These are phyloP conservation scores for Saccostrea cuccullata DNA, from an alignment of 1,140 invertebrate species.

Conservation along the genomic window DNA sequence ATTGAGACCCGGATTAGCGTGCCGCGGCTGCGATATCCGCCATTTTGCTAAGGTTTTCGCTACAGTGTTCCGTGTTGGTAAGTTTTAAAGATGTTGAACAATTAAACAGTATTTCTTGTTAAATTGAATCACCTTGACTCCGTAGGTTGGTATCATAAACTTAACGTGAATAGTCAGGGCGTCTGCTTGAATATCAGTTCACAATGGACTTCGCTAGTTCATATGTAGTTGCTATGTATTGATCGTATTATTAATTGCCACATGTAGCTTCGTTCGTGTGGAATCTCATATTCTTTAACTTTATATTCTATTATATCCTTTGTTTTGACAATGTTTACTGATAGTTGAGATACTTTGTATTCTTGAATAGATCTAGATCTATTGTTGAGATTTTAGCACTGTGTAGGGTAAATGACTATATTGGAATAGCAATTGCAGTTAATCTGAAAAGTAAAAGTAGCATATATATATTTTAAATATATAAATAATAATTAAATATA, in stretches of 20 bases:
- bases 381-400: background rate
- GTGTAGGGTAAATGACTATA: too few species aligned
- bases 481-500: too few species aligned
- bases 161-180: background rate
- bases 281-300: background rate
- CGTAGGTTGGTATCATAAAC: background rate
- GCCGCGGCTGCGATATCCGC: background rate
- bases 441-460: too few species aligned
- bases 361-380: too few species aligned
- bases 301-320: background rate
- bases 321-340: too few species aligned
- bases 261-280: background rate
- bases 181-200: background rate
- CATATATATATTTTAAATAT: too few species aligned
- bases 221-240: background rate
- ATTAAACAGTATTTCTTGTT: background rate
- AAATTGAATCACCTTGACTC: background rate
- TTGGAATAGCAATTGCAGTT: too few species aligned
- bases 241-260: background rate
- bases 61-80: background rate
- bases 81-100: background rate
- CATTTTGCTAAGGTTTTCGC: conserved; percentile 26
- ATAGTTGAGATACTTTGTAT: too few species aligned
- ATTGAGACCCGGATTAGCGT: conserved; percentile 18
- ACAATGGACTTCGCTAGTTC: background rate